phyloP scores from a whole-genome alignment of 2,888 invertebrate genomes.

The Antitype chi region DNA sequence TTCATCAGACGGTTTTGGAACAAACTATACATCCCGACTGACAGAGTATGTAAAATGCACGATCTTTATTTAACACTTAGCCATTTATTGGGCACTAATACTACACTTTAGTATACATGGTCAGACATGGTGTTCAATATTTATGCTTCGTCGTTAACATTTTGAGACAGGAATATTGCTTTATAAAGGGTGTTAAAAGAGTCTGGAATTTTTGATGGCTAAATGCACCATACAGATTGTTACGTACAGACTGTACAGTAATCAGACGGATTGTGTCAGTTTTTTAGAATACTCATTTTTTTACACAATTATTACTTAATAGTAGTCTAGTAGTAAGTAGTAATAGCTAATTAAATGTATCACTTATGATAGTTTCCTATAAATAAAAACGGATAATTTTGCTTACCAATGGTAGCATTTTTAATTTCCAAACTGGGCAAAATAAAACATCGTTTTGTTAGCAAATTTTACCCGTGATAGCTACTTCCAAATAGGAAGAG shows the following conservation, averaged over 20 bases:
- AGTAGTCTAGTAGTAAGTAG: too few relatives aligned
- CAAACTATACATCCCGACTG: not conserved
- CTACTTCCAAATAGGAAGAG: too few relatives aligned
- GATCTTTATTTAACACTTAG: constrained; percentile 53
- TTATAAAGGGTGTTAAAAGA: not conserved
- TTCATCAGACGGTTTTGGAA: not conserved
- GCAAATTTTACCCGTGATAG: too few relatives aligned
- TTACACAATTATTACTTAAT: too few relatives aligned
- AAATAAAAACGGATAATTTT: too few relatives aligned
- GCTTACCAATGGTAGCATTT: too few relatives aligned
- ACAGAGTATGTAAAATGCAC: constrained; percentile 30
- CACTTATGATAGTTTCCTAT: too few relatives aligned
- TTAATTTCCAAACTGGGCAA: too few relatives aligned
- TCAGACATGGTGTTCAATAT: constrained; percentile 22
- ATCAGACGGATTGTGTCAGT: not conserved
- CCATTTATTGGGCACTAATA: constrained; percentile 20
- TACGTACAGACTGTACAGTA: not conserved
- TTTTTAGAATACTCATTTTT: not conserved
- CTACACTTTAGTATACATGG: constrained; percentile 4
- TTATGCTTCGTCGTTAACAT: constrained; percentile 1
- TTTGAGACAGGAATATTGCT: not conserved
- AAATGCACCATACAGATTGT: not conserved
- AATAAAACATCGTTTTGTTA: too few relatives aligned
- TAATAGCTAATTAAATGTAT: too few relatives aligned
- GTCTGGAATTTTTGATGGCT: not conserved